Conservation (phyloP, 2,113 vertebrate genomes). For the Hoplias malabaricus region DNA sequence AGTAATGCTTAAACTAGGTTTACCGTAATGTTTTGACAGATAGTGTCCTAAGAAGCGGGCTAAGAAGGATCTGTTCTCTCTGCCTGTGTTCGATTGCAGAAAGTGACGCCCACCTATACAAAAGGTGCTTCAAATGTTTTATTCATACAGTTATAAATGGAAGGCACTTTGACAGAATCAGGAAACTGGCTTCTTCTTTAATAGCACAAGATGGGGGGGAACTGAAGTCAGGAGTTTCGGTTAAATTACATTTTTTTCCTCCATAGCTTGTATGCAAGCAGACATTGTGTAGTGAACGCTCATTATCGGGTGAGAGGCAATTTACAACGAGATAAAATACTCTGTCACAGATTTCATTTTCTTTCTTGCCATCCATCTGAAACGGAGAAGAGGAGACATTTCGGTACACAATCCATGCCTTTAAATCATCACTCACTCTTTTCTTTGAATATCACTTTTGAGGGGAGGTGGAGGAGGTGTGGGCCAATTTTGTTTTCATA, state of each 20-base stretch:
- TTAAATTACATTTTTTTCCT: constrained; percentile 44
- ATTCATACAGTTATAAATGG: constrained; percentile 73
- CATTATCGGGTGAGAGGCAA: constrained; percentile 42
- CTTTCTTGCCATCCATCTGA: background rate
- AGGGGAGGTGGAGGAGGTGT: background rate
- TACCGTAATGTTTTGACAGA: constrained; percentile 50
- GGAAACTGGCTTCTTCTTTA: constrained; percentile 61
- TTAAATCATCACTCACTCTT: background rate
- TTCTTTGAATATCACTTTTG: background rate
- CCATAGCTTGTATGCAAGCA: constrained; percentile 28
- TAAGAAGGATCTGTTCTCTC: constrained; percentile 42
- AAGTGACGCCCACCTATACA: constrained; percentile 47
- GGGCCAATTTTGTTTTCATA: background rate
- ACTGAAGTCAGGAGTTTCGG: constrained; percentile 26
- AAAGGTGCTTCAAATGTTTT: constrained; percentile 69
- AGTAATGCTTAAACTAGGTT: background rate
- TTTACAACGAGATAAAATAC: constrained; percentile 41
- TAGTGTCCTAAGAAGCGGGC: constrained; percentile 39
- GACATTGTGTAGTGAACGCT: constrained; percentile 18
- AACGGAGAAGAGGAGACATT: background rate
- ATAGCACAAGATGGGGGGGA: constrained; percentile 38
- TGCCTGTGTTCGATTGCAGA: constrained; percentile 56
- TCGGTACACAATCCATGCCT: background rate
- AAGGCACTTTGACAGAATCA: constrained; percentile 69
- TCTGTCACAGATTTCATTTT: constrained; percentile 9